These are phyloP conservation scores for Netelia virgata DNA, from an alignment of 2,888 invertebrate species.

Conservation along the genomic window DNA sequence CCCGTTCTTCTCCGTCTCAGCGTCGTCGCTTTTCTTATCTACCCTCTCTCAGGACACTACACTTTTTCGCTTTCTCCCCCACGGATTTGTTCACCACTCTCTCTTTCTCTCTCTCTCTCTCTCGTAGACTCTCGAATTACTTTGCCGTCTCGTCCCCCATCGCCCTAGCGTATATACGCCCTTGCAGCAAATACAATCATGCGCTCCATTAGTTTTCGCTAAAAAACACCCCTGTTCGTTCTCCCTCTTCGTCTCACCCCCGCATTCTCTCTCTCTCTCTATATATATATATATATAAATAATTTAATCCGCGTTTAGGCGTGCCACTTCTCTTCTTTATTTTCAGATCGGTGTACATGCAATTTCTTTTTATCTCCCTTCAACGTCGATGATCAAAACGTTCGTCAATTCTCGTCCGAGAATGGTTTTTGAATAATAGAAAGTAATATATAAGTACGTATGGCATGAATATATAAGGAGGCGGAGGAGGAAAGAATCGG, in stretches of 20 bases:
- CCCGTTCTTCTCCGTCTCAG: conserved; percentile 18
- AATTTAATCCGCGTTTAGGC: conserved; percentile 50
- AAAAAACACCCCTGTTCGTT: conserved; percentile 54
- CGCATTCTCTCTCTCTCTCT: background rate
- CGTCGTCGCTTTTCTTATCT: conserved; percentile 65
- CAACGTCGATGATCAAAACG: background rate
- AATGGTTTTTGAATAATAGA: background rate
- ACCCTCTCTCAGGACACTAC: conserved; percentile 56
- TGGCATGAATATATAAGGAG: background rate
- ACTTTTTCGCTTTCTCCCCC: background rate
- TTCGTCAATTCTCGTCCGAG: background rate
- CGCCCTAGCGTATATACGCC: conserved; percentile 5
- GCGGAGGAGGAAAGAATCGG: background rate
- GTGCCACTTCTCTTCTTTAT: conserved; percentile 18
- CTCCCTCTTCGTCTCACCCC: background rate
- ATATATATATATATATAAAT: background rate
- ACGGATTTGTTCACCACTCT: background rate
- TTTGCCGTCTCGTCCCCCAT: conserved; percentile 33
- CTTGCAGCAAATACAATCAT: conserved; percentile 67
- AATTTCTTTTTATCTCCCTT: background rate
- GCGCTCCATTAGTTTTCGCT: conserved; percentile 67
- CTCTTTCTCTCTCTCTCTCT: conserved; percentile 24
- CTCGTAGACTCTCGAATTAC: conserved; percentile 49
- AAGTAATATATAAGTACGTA: background rate
- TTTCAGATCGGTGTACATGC: conserved; percentile 1